Base-by-base conservation (phyloP, 1,140 invertebrate genomes). In the Apis cerana region DNA sequence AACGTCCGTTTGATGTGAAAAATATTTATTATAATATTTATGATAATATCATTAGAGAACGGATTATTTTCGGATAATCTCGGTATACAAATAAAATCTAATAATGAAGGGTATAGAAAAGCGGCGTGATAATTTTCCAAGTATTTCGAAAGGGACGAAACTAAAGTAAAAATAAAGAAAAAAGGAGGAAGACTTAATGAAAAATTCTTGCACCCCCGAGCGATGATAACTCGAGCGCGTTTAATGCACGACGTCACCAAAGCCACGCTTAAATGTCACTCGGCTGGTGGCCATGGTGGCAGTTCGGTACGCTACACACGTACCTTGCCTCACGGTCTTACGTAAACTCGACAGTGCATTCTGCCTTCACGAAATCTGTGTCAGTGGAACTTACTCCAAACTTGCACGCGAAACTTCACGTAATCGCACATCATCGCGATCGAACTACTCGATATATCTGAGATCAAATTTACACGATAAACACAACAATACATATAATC, bases 251-350 rank as follows among this genome's bases (percentile, higher is more conserved):
- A 79, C 58, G 68, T 56, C 33, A 17, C 54, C 33, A 58, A 4
- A 52, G 43, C 15, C 33, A 68, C 71, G 61, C 48, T 75, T 75
- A 81, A 81, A 68, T 81, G 72, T 68, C 80, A 76, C 2, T 69
- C 69, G 56, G n/a, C 23, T 27, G 43, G 62, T 48, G 43, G 62
- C 54, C 54, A 67, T 58, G 27, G 50, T 59, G 43, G 71, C n/a
- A 3, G 70, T 80, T 80, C 68, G 27, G n/a, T 58, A 64, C 79
- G 50, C 59, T 74, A 13, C 23, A 27, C 77, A 21, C 70, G 21
- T 23, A 59, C 56, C 43, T 33, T 43, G 43, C 4, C 59, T 50
- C 52, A 62, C 58, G 19, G 27, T 54, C 54, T 81, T 59, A 75
- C 72, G 62, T 75, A 75, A 67, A 81, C 62, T 43, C 79, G 52